Conservation (phyloP, 2,888 invertebrate genomes). For the Drosophila nr. medialis region DNA sequence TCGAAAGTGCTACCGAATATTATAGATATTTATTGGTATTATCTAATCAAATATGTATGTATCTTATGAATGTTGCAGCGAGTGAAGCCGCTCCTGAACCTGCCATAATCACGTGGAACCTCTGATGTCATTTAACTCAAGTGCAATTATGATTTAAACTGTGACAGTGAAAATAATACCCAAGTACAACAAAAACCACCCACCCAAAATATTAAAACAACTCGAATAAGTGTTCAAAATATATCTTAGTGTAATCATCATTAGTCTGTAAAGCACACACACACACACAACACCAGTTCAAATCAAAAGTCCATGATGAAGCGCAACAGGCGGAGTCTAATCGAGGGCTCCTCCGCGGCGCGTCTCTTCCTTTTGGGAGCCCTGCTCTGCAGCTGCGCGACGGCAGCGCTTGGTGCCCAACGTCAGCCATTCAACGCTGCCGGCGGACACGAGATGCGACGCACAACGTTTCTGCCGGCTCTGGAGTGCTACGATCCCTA, state of each 20-base stretch:
- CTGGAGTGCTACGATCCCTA: conserved; percentile 86
- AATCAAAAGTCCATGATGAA: conserved; percentile 69
- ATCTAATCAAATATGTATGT: conserved; percentile 29
- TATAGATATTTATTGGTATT: conserved; percentile 25
- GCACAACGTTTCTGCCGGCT: conserved; percentile 83
- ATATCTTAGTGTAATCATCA: conserved; percentile 22
- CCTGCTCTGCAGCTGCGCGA: conserved; percentile 58
- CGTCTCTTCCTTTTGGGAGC: conserved; percentile 54
- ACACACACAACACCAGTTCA: conserved; percentile 10
- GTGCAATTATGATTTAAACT: conserved; percentile 65
- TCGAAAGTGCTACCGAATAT: conserved; percentile 20
- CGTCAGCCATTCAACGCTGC: conserved; percentile 67
- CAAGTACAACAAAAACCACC: conserved; percentile 21
- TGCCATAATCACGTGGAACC: conserved; percentile 32
- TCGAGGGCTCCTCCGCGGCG: conserved; percentile 68
- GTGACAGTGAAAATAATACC: conserved; percentile 32
- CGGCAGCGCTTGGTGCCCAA: conserved; percentile 47
- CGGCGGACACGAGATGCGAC: conserved; percentile 70
- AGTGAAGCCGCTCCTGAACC: conserved; percentile 64
- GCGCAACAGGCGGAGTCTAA: conserved; percentile 80
- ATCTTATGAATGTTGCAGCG: conserved; percentile 57
- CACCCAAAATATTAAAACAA: conserved; percentile 24
- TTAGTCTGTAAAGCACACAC: conserved; percentile 26
- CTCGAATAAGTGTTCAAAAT: conserved; percentile 31
- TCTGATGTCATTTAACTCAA: conserved; percentile 30